Base-by-base conservation (phyloP, 2,113 vertebrate species). In the Probosciger aterrimus region DNA sequence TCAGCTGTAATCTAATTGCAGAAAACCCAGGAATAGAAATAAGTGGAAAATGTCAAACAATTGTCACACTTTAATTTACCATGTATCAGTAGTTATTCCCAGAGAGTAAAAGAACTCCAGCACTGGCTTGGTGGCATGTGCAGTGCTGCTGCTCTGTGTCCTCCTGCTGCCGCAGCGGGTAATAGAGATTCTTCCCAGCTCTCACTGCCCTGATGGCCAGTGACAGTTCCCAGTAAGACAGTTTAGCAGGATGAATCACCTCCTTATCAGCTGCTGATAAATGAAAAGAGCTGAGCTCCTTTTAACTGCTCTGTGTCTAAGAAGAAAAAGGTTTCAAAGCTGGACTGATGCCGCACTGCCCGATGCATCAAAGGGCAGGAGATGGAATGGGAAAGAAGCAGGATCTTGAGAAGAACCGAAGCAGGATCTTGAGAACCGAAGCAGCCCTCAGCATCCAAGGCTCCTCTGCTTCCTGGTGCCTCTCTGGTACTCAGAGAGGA, bases 1-100 rank as follows among this genome's bases (percentile, higher is more conserved):
- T 81, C 88, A 90, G 80, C 92, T 88, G 64, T 75, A 88, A 93
- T 95, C 95, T 94, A 93, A 95, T 84, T 95, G 90, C 82, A 95
- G 88, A 90, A 95, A 93, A 93, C 49, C 90, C 85, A 81, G 64
- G 90, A 94, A 94, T 74, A 90, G 95, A 83, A 90, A 44, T 68
- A 81, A 91, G 77, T 65, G 62, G 90, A 49, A 93, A 88, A 90
- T 52, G 65, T 92, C 88, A 88, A 75, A 82, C 68, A 20, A 81
- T 81, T 69, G 65, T 84, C 95, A 93, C 83, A 33, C 84, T 87
- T 91, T 78, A 68, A 86, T 87, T 91, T 82, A 70, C 63, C 15
- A 0, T 35, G 62, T 41, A 68, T 22, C 73, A 44, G 69, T 8
- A 31, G 60, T 47, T 65, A 8, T 1, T 83, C 41, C 50, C 91